Percentiles rank a stretch among this genome's conserved stretches.
Evolutionary conservation across 2,113 vertebrate genomes (phyloP).

Genomic region (Elgaria multicarinata): DNA sequence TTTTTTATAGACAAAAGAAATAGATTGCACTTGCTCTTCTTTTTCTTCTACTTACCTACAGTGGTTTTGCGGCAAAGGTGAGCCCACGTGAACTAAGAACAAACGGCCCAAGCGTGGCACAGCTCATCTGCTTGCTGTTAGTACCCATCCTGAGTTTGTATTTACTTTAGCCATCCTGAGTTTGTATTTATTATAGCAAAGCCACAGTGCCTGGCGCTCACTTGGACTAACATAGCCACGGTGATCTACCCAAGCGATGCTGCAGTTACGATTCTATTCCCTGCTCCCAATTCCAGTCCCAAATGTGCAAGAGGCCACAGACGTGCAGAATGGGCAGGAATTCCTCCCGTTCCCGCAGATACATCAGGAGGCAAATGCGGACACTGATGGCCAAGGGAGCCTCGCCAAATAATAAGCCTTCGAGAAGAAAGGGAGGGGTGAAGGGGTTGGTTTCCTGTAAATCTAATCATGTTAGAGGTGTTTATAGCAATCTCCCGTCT

Average conservation of each 20-base stretch:
- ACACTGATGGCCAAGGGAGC: constrained; percentile 17
- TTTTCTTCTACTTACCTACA: constrained; percentile 36
- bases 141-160: constrained; percentile 41
- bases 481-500: background rate
- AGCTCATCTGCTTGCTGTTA: background rate
- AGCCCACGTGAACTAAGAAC: background rate
- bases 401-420: constrained; percentile 25
- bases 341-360: background rate
- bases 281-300: background rate
- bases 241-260: background rate
- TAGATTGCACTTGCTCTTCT: constrained; percentile 56
- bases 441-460: constrained; percentile 5
- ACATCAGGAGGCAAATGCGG: background rate
- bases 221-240: background rate
- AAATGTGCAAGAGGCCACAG: background rate
- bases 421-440: background rate
- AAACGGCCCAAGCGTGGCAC: rapidly evolving
- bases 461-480: background rate
- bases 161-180: constrained; percentile 42
- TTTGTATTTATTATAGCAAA: constrained; percentile 23
- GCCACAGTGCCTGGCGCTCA: background rate
- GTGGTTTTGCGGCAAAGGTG: constrained; percentile 42
- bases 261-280: background rate
- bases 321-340: rapidly evolving
- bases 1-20: constrained; percentile 56